Percentiles rank a stretch among this genome's conserved stretches.
phyloP scores from a whole-genome alignment of 2,113 vertebrate genomes.

The Eptesicus fuscus region DNA sequence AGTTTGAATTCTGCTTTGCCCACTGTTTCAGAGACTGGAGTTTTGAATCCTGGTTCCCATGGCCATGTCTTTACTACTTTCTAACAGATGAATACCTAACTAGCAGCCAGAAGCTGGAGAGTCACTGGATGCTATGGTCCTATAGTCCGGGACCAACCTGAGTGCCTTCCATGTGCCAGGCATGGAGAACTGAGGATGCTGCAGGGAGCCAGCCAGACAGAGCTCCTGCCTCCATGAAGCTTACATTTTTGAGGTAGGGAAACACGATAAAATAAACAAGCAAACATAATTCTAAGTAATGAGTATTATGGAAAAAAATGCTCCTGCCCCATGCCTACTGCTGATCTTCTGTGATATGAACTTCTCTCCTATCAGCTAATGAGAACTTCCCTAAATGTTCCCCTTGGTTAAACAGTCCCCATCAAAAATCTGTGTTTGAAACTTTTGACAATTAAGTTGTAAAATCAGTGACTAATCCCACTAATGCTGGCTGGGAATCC shows the following conservation, averaged over 20 bases:
- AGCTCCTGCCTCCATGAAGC: not conserved
- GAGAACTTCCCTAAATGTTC: not conserved
- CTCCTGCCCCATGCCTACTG: not conserved
- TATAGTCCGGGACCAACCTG: not conserved
- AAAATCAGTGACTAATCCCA: constrained; percentile 22
- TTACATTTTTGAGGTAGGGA: not conserved
- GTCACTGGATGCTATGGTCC: not conserved
- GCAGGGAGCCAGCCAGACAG: not conserved
- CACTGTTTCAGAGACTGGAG: not conserved
- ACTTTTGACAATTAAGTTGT: constrained; percentile 25
- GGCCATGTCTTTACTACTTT: not conserved
- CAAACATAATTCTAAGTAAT: not conserved
- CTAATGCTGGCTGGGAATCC: not conserved
- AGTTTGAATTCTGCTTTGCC: not conserved
- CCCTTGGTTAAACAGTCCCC: not conserved
- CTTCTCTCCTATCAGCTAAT: not conserved
- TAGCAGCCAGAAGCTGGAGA: not conserved
- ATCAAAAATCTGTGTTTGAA: not conserved
- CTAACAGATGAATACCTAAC: not conserved
- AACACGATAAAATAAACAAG: not conserved
- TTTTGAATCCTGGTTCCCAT: not conserved
- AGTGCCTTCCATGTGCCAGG: not conserved
- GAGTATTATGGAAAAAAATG: too few relatives aligned
- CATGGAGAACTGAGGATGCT: not conserved
- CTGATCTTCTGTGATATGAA: not conserved